Evolutionary conservation across 2,113 vertebrate species (phyloP).

Genomic region (Taxidea taxus): DNA sequence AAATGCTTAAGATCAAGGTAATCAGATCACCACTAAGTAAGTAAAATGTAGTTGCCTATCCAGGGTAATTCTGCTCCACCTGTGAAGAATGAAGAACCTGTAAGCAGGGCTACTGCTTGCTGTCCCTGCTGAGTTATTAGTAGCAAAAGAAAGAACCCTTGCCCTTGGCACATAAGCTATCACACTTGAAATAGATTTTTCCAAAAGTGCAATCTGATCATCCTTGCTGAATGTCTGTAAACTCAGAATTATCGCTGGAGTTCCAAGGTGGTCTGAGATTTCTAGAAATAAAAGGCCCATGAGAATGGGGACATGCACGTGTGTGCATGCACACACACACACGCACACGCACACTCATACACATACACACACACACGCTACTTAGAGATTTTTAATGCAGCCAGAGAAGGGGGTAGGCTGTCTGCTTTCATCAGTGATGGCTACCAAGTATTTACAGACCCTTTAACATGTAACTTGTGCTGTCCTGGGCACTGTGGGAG

Average conservation of each 20-base stretch:
- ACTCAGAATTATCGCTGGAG: conserved; percentile 73
- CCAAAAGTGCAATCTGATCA: conserved; percentile 76
- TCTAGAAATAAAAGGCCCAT: conserved; percentile 52
- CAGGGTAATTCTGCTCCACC: conserved; percentile 27
- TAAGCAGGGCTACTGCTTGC: conserved; percentile 56
- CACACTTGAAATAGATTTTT: conserved; percentile 81
- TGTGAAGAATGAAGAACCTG: conserved; percentile 78
- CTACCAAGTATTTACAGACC: neutral
- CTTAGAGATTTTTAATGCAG: neutral
- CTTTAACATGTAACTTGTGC: neutral
- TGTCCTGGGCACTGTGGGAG: neutral
- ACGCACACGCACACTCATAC: neutral
- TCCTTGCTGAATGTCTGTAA: conserved; percentile 81
- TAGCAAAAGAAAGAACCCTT: conserved; percentile 74
- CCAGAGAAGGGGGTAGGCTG: neutral
- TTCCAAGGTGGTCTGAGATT: conserved; percentile 60
- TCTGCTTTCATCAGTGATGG: neutral
- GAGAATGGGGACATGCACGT: neutral
- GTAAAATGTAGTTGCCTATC: conserved; percentile 53
- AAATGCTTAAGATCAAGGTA: conserved; percentile 77
- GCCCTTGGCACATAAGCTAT: conserved; percentile 80
- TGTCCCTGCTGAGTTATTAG: conserved; percentile 78
- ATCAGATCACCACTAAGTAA: conserved; percentile 74
- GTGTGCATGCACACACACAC: rapidly evolving
- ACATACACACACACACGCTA: rapidly evolving